Evolutionary conservation across 2,113 vertebrate genomes (phyloP).

Genomic region (Psettodes erumei): DNA sequence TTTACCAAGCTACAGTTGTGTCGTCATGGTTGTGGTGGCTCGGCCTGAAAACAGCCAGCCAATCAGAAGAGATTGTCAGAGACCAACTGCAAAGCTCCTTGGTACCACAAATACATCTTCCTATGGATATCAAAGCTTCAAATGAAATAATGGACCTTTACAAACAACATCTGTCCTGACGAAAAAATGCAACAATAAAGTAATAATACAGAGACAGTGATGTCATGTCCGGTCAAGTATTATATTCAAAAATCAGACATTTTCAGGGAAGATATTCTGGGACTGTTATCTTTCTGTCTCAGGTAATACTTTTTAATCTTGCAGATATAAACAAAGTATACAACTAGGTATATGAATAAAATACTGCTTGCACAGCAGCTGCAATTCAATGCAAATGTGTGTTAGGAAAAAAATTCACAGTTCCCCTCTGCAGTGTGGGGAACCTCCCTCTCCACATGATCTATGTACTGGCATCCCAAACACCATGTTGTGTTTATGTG

Average conservation of each 20-base stretch:
- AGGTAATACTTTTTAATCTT: background rate
- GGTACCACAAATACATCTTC: too few relatives aligned
- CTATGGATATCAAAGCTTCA: too few relatives aligned
- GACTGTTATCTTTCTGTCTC: background rate
- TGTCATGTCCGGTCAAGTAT: background rate
- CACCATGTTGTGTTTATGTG: background rate
- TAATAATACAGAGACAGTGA: background rate
- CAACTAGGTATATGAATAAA: background rate
- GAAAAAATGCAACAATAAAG: background rate
- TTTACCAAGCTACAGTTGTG: too few relatives aligned
- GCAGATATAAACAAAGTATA: background rate
- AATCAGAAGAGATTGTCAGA: too few relatives aligned
- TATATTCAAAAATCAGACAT: background rate
- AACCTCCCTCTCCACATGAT: constrained; percentile 25
- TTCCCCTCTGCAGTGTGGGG: background rate
- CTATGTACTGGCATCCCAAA: constrained; percentile 2
- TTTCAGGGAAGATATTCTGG: background rate
- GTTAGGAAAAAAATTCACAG: constrained; percentile 7
- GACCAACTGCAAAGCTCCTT: too few relatives aligned
- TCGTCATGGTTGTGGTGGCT: too few relatives aligned
- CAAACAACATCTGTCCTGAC: too few relatives aligned
- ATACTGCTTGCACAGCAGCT: background rate
- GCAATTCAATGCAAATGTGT: background rate
- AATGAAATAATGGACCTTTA: too few relatives aligned
- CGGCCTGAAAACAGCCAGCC: too few relatives aligned